Evolutionary conservation across 2,797 vertebrate species (phyloP).

Genomic region (Sebastolobus altivelis): DNA sequence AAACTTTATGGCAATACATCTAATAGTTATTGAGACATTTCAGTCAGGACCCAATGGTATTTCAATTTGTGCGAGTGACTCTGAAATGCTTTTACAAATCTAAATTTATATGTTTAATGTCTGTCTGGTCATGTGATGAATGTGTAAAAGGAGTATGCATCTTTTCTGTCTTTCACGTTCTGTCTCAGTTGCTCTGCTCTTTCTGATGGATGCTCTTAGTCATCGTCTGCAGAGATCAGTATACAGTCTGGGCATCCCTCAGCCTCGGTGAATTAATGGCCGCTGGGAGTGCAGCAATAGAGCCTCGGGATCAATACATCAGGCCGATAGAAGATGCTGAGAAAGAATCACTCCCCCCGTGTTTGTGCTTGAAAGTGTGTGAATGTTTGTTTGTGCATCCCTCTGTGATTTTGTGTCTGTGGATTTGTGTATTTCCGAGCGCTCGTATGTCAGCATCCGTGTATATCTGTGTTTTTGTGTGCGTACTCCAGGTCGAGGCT

Average conservation of each 20-base stretch:
- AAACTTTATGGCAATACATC: background rate
- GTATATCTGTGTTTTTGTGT: slow-evolving; percentile 10
- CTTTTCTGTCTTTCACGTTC: background rate
- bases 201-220: slow-evolving; percentile 58
- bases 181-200: slow-evolving; percentile 1
- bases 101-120: background rate
- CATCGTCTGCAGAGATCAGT: slow-evolving; percentile 59
- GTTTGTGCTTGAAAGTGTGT: slow-evolving; percentile 19
- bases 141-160: background rate
- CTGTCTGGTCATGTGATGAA: background rate
- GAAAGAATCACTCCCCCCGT: slow-evolving; percentile 28
- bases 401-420: background rate
- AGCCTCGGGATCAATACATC: slow-evolving; percentile 69
- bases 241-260: slow-evolving; percentile 55
- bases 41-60: background rate
- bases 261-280: slow-evolving; percentile 67
- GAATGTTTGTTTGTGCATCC: slow-evolving; percentile 1
- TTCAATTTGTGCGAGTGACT: background rate
- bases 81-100: slow-evolving; percentile 5
- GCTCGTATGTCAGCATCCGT: background rate
- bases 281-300: slow-evolving; percentile 56
- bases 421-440: background rate
- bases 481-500: slow-evolving; percentile 17
- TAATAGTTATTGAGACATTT: background rate
- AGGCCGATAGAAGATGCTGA: slow-evolving; percentile 42